Percentiles rank a stretch among this genome's conserved stretches.
Evolutionary conservation across 2,113 vertebrate genomes (phyloP).

Genomic region (Amblyopsis rosae): DNA sequence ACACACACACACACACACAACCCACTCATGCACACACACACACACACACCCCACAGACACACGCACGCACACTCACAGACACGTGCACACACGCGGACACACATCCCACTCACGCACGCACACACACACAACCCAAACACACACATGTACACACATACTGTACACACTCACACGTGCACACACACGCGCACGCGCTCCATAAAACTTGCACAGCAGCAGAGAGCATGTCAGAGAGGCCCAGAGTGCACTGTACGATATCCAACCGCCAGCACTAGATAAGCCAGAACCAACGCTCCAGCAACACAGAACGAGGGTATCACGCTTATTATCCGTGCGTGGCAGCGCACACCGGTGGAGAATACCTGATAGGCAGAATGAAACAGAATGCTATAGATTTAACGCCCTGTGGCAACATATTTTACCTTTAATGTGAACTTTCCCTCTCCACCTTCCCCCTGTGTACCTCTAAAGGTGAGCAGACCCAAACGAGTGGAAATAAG

Average conservation of each 20-base stretch:
- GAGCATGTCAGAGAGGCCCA: too few relatives aligned
- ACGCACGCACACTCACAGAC: too few relatives aligned
- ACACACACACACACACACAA: too few relatives aligned
- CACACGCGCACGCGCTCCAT: too few relatives aligned
- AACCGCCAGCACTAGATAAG: constrained; percentile 7
- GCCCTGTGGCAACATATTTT: background rate
- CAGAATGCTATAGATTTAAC: background rate
- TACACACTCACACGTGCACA: too few relatives aligned
- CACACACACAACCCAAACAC: too few relatives aligned
- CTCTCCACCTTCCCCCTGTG: background rate
- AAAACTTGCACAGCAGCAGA: too few relatives aligned
- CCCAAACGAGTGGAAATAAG: constrained; percentile 13
- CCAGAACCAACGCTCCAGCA: background rate
- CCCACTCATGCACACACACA: too few relatives aligned
- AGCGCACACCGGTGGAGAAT: background rate
- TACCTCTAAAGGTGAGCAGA: background rate
- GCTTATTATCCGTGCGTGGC: background rate
- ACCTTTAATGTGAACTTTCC: background rate
- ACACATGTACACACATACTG: constrained; percentile 6
- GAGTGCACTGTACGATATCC: background rate
- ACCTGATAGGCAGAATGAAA: background rate
- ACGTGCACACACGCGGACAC: too few relatives aligned
- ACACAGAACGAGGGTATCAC: background rate
- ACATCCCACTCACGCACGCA: too few relatives aligned
- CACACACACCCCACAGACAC: too few relatives aligned